Evolutionary conservation across 2,888 invertebrate genomes (phyloP).

Genomic region (Pelosia muscerda): DNA sequence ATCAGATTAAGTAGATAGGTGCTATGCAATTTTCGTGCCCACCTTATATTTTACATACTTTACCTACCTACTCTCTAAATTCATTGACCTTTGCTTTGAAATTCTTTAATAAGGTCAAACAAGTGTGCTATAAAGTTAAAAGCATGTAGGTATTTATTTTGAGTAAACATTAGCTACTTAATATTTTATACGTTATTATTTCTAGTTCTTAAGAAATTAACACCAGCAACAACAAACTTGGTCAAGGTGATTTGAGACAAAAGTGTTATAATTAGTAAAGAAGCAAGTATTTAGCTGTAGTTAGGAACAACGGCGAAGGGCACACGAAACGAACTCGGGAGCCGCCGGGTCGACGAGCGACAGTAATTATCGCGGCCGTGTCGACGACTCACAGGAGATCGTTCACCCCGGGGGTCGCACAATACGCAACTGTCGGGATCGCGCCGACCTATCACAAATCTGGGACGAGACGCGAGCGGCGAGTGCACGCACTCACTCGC

Average conservation of each 20-base stretch:
- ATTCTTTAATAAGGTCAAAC: not conserved
- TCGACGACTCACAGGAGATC: slow-evolving; percentile 84
- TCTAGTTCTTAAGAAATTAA: slow-evolving; percentile 16
- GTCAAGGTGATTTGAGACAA: slow-evolving; percentile 50
- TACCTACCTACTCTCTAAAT: not conserved
- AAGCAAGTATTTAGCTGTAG: slow-evolving; percentile 49
- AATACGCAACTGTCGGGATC: slow-evolving; percentile 78
- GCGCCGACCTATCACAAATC: slow-evolving; percentile 73
- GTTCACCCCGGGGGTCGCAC: slow-evolving; percentile 84
- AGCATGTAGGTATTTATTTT: slow-evolving; percentile 2
- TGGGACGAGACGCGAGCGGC: slow-evolving; percentile 56
- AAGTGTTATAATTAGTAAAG: slow-evolving; percentile 63
- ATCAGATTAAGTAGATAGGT: too few species aligned
- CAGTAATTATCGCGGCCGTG: slow-evolving; percentile 84
- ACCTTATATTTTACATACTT: not conserved
- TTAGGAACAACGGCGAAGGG: slow-evolving; percentile 55
- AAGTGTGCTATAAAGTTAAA: not conserved
- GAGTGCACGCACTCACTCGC: slow-evolving; percentile 50
- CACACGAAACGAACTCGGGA: slow-evolving; percentile 44
- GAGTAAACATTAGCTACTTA: slow-evolving; percentile 6
- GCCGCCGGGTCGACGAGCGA: slow-evolving; percentile 64
- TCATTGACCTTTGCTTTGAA: slow-evolving; percentile 4
- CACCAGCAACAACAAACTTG: slow-evolving; percentile 45
- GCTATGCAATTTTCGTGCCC: not conserved
- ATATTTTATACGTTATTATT: not conserved